These are phyloP conservation scores for Catocala fraxini DNA, from an alignment of 2,888 invertebrate species.

Conservation along the genomic window DNA sequence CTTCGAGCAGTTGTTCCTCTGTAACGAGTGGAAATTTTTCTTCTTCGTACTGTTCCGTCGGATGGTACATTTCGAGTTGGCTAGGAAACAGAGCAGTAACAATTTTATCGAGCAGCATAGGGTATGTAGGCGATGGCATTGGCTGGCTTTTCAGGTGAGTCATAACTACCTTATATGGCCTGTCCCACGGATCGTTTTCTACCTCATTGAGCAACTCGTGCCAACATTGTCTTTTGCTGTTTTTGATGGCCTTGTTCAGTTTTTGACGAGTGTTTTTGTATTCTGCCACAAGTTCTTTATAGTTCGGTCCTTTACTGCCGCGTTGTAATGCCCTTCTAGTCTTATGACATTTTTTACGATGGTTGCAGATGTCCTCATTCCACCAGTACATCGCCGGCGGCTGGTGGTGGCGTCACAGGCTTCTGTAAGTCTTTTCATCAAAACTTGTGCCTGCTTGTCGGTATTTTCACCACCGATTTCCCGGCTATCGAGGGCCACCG, in stretches of 20 bases:
- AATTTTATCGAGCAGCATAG: no score
- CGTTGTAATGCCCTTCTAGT: neutral
- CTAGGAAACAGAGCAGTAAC: no score
- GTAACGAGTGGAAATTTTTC: no score
- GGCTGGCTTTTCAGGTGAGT: neutral
- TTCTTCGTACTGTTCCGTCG: no score
- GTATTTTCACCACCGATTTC: neutral
- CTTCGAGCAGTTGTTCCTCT: no score
- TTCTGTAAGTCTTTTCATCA: conserved; percentile 5
- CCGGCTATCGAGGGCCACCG: neutral
- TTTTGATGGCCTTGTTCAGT: conserved; percentile 12
- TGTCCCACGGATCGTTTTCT: no score
- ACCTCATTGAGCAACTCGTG: neutral
- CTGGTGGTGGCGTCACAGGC: neutral
- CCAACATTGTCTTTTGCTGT: conserved; percentile 5
- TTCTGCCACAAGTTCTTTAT: conserved; percentile 6
- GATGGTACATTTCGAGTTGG: no score
- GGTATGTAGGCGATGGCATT: no score
- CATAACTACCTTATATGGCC: neutral
- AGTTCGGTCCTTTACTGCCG: conserved; percentile 5
- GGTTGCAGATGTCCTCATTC: conserved; percentile 3
- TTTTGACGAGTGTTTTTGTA: conserved; percentile 8
- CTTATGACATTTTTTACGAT: conserved; percentile 2
- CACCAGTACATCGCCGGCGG: conserved; percentile 4
- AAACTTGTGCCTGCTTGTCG: neutral